Evolutionary conservation across 2,113 vertebrate species (phyloP).

Genomic region (Rhinichthys klamathensis): DNA sequence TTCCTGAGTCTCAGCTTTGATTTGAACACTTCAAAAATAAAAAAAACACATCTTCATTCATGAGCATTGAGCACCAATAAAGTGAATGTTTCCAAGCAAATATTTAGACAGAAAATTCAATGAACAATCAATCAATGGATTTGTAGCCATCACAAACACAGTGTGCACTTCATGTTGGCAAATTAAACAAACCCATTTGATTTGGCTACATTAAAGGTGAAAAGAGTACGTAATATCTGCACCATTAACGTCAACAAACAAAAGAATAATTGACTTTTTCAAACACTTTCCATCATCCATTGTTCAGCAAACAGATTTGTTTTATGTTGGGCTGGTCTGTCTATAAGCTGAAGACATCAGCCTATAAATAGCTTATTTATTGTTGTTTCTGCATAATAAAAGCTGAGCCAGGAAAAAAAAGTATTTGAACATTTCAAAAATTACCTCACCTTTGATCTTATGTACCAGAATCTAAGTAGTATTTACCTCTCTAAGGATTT

Average conservation of each 20-base stretch:
- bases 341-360: background rate
- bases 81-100: background rate
- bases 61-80: background rate
- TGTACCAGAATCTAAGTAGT: background rate
- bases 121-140: background rate
- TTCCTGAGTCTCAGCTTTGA: slow-evolving; percentile 89
- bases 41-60: background rate
- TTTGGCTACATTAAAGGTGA: background rate
- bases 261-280: background rate
- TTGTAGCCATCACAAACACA: background rate
- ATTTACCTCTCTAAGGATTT: slow-evolving; percentile 85
- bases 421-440: background rate
- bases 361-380: background rate
- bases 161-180: background rate
- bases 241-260: background rate
- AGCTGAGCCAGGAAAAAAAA: background rate
- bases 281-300: background rate
- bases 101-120: background rate
- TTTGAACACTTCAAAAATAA: slow-evolving; percentile 80
- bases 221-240: background rate
- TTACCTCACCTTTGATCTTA: background rate
- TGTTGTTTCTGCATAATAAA: background rate
- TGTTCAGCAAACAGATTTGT: background rate
- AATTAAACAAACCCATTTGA: background rate
- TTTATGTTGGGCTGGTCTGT: background rate